phyloP scores from a whole-genome alignment of 2,113 vertebrate species.

The Tylochromis polylepis region DNA sequence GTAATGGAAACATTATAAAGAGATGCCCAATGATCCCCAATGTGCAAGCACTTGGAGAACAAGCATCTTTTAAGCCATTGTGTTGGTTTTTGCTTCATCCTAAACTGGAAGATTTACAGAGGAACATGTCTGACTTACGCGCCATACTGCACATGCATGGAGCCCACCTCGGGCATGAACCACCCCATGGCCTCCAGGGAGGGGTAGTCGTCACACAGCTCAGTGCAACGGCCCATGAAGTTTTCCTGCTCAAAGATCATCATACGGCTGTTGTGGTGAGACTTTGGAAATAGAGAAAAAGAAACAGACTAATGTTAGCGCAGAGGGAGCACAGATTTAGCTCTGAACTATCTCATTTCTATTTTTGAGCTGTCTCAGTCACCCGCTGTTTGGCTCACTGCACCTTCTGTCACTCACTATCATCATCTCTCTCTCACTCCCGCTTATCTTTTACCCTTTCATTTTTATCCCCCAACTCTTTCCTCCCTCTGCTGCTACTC shows the following conservation, averaged over 20 bases:
- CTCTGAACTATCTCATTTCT: background rate
- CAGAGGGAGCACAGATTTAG: background rate
- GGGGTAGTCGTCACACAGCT: slow-evolving; percentile 75
- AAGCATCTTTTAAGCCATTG: background rate
- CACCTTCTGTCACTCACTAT: background rate
- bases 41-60: background rate
- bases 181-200: slow-evolving; percentile 77
- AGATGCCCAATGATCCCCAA: rapidly evolving
- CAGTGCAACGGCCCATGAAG: slow-evolving; percentile 67
- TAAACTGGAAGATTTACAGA: background rate
- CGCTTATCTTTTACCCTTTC: background rate
- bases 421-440: background rate
- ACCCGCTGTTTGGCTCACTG: background rate
- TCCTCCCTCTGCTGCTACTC: slow-evolving; percentile 17
- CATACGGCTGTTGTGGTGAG: slow-evolving; percentile 72
- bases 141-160: slow-evolving; percentile 75
- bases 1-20: background rate
- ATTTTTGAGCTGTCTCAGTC: slow-evolving; percentile 1
- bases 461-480: background rate
- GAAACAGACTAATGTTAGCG: background rate
- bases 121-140: slow-evolving; percentile 59
- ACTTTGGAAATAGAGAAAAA: slow-evolving; percentile 30
- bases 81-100: background rate
- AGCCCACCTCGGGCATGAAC: slow-evolving; percentile 68
- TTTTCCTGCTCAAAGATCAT: slow-evolving; percentile 73